Percentiles rank a stretch among this genome's conserved stretches.
Evolutionary conservation across 1,140 invertebrate species (phyloP).

Genomic region (Drosophila pectinifera): DNA sequence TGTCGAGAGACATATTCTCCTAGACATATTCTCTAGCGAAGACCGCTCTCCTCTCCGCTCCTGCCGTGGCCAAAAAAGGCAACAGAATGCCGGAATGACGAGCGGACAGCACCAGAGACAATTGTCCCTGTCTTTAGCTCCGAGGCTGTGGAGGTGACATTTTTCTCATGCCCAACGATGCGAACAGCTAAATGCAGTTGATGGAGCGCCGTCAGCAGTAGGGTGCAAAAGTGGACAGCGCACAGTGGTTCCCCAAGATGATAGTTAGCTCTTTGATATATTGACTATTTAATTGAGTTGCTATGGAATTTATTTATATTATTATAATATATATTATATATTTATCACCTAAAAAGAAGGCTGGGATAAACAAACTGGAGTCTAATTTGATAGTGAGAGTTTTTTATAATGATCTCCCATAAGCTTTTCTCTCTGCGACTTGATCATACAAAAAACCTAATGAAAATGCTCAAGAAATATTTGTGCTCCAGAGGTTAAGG

Average conservation of each 20-base stretch:
- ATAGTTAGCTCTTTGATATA: background rate
- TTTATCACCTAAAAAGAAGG: no score
- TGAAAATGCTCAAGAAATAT: no score
- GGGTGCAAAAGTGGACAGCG: conserved; percentile 5
- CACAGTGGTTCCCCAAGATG: conserved; percentile 13
- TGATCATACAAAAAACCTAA: no score
- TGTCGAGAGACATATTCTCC: conserved; percentile 70
- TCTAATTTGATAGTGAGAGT: no score
- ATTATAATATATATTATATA: no score
- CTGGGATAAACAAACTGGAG: no score
- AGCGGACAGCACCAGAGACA: conserved; percentile 38
- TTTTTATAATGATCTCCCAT: no score
- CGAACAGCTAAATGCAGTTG: conserved; percentile 58
- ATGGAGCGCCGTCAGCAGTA: conserved; percentile 43
- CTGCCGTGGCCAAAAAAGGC: conserved; percentile 30
- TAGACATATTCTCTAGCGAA: conserved; percentile 8
- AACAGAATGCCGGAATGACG: conserved; percentile 36
- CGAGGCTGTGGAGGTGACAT: conserved; percentile 63
- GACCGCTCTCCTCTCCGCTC: background rate
- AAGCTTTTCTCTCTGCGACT: no score
- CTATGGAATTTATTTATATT: no score
- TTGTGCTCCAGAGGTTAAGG: no score
- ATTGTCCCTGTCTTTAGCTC: conserved; percentile 41
- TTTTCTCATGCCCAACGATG: conserved; percentile 74
- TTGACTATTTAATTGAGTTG: background rate